Evolutionary conservation across 2,888 invertebrate genomes (phyloP).

Genomic region (Drosophila pseudotakahashii): DNA sequence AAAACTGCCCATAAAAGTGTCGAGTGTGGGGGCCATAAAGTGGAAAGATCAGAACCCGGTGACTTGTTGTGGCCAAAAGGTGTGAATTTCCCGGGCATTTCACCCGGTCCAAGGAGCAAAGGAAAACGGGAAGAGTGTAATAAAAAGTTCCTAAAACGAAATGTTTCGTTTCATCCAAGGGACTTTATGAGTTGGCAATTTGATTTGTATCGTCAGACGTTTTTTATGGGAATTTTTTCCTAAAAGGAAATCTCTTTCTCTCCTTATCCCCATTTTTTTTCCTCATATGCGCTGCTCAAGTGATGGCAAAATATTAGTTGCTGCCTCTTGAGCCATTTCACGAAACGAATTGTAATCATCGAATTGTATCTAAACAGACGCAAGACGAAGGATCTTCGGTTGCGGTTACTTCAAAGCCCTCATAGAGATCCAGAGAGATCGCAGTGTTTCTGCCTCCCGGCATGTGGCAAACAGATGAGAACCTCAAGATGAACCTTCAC

Average conservation of each 20-base stretch:
- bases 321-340: conserved; percentile 44
- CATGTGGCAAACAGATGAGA: conserved; percentile 72
- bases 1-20: conserved; percentile 72
- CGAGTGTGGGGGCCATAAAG: conserved; percentile 64
- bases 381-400: conserved; percentile 27
- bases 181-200: conserved; percentile 34
- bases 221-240: conserved; percentile 64
- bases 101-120: conserved; percentile 21
- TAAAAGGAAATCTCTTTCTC: conserved; percentile 67
- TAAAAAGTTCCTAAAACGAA: conserved; percentile 33
- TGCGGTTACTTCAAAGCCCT: conserved; percentile 64
- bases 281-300: conserved; percentile 40
- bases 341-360: conserved; percentile 52
- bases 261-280: conserved; percentile 46
- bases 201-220: conserved; percentile 39
- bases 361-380: conserved; percentile 43
- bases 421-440: conserved; percentile 54
- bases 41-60: conserved; percentile 37
- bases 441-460: conserved; percentile 52
- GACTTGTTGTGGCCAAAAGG: conserved; percentile 72
- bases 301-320: conserved; percentile 45
- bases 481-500: conserved; percentile 33
- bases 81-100: conserved; percentile 57
- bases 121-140: conserved; percentile 18
- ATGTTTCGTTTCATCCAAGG: conserved; percentile 20